phyloP scores from a whole-genome alignment of 2,113 vertebrate species.

The Edolisoma coerulescens region DNA sequence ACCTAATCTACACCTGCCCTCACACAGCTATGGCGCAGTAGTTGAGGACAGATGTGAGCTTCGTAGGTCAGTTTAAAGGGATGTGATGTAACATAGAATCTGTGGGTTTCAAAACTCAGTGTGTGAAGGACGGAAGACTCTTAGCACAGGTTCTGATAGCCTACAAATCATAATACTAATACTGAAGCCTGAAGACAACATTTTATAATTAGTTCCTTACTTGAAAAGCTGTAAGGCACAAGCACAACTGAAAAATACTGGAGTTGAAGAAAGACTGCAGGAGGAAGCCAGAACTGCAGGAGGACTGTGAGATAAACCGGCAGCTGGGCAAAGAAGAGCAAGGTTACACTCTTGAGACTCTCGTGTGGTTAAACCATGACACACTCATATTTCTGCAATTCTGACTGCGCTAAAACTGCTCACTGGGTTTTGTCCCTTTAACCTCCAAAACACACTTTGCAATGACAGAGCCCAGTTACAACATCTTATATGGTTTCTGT shows the following conservation, averaged over 20 bases:
- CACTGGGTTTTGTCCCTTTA: not conserved
- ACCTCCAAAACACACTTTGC: not conserved
- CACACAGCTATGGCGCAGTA: not conserved
- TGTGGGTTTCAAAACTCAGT: not conserved
- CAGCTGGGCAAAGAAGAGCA: not conserved
- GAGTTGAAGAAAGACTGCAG: not conserved
- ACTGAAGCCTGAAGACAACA: not conserved
- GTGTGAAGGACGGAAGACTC: not conserved
- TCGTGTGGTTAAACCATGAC: rapidly evolving
- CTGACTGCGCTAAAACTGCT: not conserved
- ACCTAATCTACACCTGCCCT: not conserved
- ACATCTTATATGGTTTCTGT: not conserved
- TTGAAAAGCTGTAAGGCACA: not conserved
- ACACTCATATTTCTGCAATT: not conserved
- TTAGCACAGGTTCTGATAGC: not conserved
- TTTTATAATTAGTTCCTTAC: not conserved
- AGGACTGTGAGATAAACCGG: not conserved
- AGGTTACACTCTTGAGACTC: not conserved
- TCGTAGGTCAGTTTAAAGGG: not conserved
- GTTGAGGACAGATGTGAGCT: not conserved
- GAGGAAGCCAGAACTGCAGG: not conserved
- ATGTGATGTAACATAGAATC: rapidly evolving
- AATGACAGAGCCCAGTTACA: not conserved
- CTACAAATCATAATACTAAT: not conserved
- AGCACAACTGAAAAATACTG: not conserved